phyloP scores from a whole-genome alignment of 2,113 vertebrate genomes.

The Cebus imitator region DNA sequence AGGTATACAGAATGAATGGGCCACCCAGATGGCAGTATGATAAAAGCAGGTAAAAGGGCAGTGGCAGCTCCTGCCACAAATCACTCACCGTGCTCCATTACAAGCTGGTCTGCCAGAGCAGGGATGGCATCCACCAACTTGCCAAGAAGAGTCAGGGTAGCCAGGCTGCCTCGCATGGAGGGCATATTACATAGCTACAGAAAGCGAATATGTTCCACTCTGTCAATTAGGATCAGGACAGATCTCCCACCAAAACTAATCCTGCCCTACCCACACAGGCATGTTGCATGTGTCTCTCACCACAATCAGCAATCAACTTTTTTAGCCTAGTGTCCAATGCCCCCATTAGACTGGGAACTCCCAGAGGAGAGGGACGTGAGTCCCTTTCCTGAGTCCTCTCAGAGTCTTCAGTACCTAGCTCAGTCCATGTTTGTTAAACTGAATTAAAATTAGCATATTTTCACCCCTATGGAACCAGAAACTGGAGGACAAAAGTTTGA shows the following conservation, averaged over 20 bases:
- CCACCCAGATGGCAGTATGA: neutral
- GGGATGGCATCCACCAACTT: conserved; percentile 90
- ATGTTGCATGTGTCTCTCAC: neutral
- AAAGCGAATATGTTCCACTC: neutral
- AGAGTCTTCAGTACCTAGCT: neutral
- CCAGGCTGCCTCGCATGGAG: conserved; percentile 83
- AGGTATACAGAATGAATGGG: neutral
- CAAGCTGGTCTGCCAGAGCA: conserved; percentile 84
- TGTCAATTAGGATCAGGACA: neutral
- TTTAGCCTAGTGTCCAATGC: neutral
- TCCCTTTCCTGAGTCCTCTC: neutral
- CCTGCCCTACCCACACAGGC: neutral
- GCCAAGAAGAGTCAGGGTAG: conserved; percentile 90
- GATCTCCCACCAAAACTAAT: neutral
- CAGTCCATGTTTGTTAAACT: neutral
- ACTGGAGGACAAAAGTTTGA: neutral
- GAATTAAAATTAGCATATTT: conserved; percentile 5
- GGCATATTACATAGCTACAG: conserved; percentile 77
- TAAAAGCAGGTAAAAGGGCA: neutral
- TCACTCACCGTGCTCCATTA: conserved; percentile 89
- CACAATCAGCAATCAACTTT: neutral
- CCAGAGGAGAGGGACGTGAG: neutral
- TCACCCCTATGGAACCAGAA: neutral
- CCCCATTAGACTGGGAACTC: neutral
- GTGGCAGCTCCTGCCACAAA: neutral